Evolutionary conservation across 2,888 invertebrate species (phyloP), one percentile per base, ranked within the genome.

Genomic region (Panzeria rudis): DNA sequence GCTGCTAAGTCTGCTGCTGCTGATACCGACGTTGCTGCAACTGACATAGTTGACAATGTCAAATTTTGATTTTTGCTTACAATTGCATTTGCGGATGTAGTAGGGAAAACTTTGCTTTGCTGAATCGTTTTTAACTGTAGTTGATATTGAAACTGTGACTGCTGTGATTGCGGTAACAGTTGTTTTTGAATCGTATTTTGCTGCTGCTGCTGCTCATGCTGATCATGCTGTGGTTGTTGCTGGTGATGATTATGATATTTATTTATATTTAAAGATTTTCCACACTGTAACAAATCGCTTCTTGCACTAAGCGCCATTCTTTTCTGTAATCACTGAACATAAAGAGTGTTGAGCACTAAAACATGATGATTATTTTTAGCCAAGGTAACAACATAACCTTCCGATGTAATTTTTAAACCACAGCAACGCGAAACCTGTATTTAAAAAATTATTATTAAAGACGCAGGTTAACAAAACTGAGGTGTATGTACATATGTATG

Each of bases 341-440:
- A 97, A 92, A 97, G 95, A 90, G 97, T 97, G 94, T 97, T 97
- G 93, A 98, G 95, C 93, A 99, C 97, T 93, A 99, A 95, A 91
- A 99, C 98, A 93, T 98, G 98, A 94, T 99, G 98, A 94, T 99
- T 99, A 94, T 98, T 99, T 94, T 99, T 99, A 92, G 98, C 98
- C 94, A 99, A 94, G 88, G 98, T 98, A 89, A 98, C 97, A 89
- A 98, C 97, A 93, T 97, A 98, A 89, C 98, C 98, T 93, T 98
- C 98, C 23, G 97, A 97, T 80, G 98, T 98, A 91, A 99, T 98
- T 94, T 98, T 98, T 91, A 99, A 94, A 87, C 98, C 98, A 93
- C 98, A 99, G 94, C 98, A 99, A 91, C 98, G 97, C 88, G 98
- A 98, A 87, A 99, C 98, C 97, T 98, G 50, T 61, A 44, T 69